These are phyloP conservation scores for Serinus canaria DNA, from an alignment of 2,113 vertebrate genomes.

Conservation along the genomic window DNA sequence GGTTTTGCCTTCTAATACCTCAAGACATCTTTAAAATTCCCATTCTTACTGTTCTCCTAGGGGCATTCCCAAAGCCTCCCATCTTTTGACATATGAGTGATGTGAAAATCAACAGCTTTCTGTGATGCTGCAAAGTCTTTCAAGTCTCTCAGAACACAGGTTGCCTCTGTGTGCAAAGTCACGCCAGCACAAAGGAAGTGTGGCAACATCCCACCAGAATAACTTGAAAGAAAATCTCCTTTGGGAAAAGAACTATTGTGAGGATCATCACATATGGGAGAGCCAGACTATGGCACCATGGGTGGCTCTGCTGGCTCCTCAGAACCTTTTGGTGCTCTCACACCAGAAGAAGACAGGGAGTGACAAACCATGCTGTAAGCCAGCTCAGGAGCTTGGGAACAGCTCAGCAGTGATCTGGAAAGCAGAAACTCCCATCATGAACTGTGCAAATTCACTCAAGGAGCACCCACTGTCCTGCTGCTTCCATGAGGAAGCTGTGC, in stretches of 20 bases:
- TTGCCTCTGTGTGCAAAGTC: not conserved
- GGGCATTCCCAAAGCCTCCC: not conserved
- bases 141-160: not conserved
- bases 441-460: not conserved
- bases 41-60: not conserved
- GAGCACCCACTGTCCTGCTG: not conserved
- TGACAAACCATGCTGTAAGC: not conserved
- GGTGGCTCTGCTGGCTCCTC: not conserved
- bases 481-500: not conserved
- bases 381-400: not conserved
- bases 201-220: not conserved
- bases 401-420: not conserved
- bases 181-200: not conserved
- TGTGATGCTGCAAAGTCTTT: not conserved
- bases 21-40: not conserved
- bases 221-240: not conserved
- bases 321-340: not conserved
- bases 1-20: not conserved
- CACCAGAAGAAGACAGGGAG: not conserved
- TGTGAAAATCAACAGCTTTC: not conserved
- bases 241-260: not conserved
- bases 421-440: accelerated
- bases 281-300: not conserved
- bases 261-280: not conserved
- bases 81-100: not conserved